These are phyloP conservation scores for Adelosebastes latens DNA, from an alignment of 2,797 vertebrate genomes.

Conservation along the genomic window DNA sequence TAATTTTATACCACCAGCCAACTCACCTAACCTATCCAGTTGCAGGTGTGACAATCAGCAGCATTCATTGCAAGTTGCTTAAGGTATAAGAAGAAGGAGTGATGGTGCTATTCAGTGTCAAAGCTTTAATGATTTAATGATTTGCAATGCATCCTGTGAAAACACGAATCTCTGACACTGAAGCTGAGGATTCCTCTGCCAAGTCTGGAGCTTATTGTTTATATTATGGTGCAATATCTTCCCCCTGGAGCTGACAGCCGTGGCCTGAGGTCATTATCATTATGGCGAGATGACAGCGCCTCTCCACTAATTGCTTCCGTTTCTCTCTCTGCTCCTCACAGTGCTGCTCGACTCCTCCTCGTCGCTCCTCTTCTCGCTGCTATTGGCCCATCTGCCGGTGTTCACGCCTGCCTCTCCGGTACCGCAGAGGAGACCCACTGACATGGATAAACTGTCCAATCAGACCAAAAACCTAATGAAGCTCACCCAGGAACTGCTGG, in stretches of 20 bases:
- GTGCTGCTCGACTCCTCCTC: constrained; percentile 86
- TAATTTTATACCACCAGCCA: constrained; percentile 74
- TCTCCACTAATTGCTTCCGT: constrained; percentile 78
- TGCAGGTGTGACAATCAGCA: constrained; percentile 82
- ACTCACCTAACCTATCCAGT: constrained; percentile 74
- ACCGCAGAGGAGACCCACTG: constrained; percentile 69
- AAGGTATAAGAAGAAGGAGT: constrained; percentile 35
- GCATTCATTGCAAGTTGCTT: constrained; percentile 71
- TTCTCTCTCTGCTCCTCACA: constrained; percentile 67
- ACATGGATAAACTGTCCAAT: constrained; percentile 86
- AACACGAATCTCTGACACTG: constrained; percentile 74
- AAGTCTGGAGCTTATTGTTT: constrained; percentile 79
- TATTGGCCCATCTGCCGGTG: constrained; percentile 84
- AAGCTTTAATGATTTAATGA: constrained; percentile 74
- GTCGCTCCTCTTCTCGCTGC: constrained; percentile 84
- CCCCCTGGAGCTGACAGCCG: constrained; percentile 69
- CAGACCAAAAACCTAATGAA: constrained; percentile 85
- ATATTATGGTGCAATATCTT: constrained; percentile 78
- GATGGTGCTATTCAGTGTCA: constrained; percentile 71
- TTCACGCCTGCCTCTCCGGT: constrained; percentile 79
- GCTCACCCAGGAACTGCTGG: constrained; percentile 85
- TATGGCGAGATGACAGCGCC: constrained; percentile 74
- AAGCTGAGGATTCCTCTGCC: constrained; percentile 60
- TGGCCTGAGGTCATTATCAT: constrained; percentile 76
- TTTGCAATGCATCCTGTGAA: constrained; percentile 76